Evolutionary conservation across 2,113 vertebrate genomes (phyloP).

Genomic region (Pseudonaja textilis): DNA sequence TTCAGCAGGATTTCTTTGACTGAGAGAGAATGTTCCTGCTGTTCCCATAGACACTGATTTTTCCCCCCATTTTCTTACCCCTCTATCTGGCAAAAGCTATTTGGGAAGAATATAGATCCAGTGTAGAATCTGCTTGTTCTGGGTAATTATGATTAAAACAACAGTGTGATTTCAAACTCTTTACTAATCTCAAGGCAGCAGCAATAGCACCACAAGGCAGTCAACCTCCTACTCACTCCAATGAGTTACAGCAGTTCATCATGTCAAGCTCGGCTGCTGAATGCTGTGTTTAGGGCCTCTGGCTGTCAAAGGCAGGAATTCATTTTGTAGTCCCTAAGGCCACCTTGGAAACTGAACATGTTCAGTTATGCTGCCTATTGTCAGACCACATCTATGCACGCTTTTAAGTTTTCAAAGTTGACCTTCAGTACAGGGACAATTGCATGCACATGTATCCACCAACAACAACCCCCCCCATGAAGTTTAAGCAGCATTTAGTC

Average conservation of each 20-base stretch:
- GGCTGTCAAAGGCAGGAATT: conserved; percentile 71
- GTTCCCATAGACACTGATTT: not conserved
- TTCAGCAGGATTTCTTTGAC: accelerated
- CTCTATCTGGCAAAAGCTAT: conserved; percentile 21
- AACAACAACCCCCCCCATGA: not conserved
- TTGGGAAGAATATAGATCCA: conserved; percentile 15
- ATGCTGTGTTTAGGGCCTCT: conserved; percentile 66
- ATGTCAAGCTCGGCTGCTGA: conserved; percentile 68
- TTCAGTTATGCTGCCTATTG: conserved; percentile 70
- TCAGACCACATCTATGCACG: conserved; percentile 60
- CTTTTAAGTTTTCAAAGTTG: conserved; percentile 48
- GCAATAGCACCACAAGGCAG: conserved; percentile 65
- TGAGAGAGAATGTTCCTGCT: accelerated
- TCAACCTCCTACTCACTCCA: conserved; percentile 47
- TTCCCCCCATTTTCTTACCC: not conserved
- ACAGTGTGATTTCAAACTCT: conserved; percentile 57
- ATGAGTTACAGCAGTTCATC: conserved; percentile 72
- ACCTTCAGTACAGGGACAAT: conserved; percentile 2
- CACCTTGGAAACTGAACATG: conserved; percentile 63
- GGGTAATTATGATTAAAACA: conserved; percentile 40
- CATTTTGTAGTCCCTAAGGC: conserved; percentile 69
- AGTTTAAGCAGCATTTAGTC: conserved; percentile 13
- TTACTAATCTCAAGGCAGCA: conserved; percentile 59
- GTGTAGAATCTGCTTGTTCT: conserved; percentile 29
- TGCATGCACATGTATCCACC: not conserved